Evolutionary conservation across 2,113 vertebrate species (phyloP).

Genomic region (Caretta caretta): DNA sequence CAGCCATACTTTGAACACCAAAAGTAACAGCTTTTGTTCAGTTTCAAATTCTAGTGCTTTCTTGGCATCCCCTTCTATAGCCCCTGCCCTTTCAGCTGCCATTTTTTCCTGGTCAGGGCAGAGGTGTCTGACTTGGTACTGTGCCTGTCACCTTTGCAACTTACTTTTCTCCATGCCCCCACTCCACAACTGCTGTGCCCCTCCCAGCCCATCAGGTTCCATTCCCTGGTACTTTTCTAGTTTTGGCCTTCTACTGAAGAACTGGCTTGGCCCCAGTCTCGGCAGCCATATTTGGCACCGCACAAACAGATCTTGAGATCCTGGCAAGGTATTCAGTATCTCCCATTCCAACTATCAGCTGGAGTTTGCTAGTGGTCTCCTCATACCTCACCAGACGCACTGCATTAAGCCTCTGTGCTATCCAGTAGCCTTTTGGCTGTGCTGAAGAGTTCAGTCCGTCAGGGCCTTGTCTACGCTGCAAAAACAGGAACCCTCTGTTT

Average conservation of each 20-base stretch:
- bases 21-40: background rate
- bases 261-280: background rate
- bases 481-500: background rate
- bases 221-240: background rate
- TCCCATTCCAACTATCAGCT: background rate
- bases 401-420: rapidly evolving
- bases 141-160: background rate
- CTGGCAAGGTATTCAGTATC: background rate
- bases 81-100: background rate
- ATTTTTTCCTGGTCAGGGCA: background rate
- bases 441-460: rapidly evolving
- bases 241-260: background rate
- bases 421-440: rapidly evolving
- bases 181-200: background rate
- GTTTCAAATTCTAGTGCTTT: background rate
- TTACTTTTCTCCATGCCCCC: background rate
- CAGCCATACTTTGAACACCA: background rate
- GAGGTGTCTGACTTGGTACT: background rate
- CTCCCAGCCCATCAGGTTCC: background rate
- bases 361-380: background rate
- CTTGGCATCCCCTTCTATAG: background rate
- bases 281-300: background rate
- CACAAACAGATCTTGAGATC: background rate
- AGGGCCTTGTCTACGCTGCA: background rate
- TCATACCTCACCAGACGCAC: background rate